Evolutionary conservation across 1,140 invertebrate genomes (phyloP), one percentile per base, ranked within the genome.

Genomic region (Neodiprion pinetum): DNA sequence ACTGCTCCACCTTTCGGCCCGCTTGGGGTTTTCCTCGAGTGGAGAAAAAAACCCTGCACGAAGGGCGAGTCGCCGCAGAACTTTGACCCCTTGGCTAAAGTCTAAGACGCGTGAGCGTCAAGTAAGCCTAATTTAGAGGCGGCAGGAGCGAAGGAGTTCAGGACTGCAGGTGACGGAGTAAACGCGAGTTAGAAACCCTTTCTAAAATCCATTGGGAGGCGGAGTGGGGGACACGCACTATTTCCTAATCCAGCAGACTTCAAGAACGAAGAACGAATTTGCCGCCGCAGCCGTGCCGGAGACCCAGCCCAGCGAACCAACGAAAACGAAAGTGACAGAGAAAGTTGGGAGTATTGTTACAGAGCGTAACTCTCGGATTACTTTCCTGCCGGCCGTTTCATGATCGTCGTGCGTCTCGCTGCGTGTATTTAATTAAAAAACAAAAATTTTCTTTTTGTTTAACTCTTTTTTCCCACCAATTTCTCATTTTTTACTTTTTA

Each of bases 291-390:
- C 11, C 53, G 8, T 17, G 53, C 53, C 53, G n/a, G n/a, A 5
- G 53, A 78, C 76, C 28, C 61, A 72, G 71, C 71, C 68, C 78
- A 82, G 76, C 79, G 81, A 81, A 84, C 81, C 81, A 87, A 87
- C 86, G 85, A 87, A 87, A 88, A 87, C 84, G 87, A 88, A 88
- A 88, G 87, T 88, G 84, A 87, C 83, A 85, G 87, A 87, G 86
- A 88, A 88, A 88, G 87, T 88, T 83, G 78, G 78, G 28, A 83
- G 83, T 79, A 88, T 88, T 88, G 86, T 88, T 88, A 87, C 86
- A 82, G 83, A 83, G 84, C 81, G 80, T 83, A 82, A 84, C 82
- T 84, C 80, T 79, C 79, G 77, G 74, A 61, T 61, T 61, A 61
- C 53, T 61, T 61, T 61, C 53, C 53, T 61, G 8, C 11, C 53